Conservation (phyloP, 2,113 vertebrate genomes). For the Hiodon tergisus region DNA sequence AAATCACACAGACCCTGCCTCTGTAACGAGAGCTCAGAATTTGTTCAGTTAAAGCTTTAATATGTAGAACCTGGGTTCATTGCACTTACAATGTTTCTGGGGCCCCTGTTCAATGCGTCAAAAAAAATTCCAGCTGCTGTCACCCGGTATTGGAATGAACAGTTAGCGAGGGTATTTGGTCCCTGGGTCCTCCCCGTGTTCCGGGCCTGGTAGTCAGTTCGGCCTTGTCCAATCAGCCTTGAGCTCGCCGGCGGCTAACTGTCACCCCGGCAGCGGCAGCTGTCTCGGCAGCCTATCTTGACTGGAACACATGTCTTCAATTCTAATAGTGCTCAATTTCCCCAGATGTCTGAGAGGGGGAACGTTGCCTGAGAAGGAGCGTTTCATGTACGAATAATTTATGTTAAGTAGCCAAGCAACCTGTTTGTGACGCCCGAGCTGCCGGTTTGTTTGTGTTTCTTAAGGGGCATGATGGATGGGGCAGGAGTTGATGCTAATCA, state of each 20-base stretch:
- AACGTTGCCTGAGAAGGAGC: conserved; percentile 97
- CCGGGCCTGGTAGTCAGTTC: conserved; percentile 1
- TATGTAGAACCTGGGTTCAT: not conserved
- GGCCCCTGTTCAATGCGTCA: not conserved
- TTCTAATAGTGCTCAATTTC: conserved; percentile 88
- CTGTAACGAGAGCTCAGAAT: not conserved
- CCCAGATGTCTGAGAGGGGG: conserved; percentile 85
- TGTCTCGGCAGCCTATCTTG: conserved; percentile 93
- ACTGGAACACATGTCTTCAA: conserved; percentile 99
- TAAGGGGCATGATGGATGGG: conserved; percentile 99
- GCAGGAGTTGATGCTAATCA: conserved; percentile 99
- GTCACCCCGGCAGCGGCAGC: conserved; percentile 81
- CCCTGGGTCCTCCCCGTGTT: not conserved
- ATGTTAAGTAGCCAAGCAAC: conserved; percentile 99
- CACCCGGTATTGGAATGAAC: not conserved
- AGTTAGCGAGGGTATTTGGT: not conserved
- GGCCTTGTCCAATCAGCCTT: too few relatives aligned
- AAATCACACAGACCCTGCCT: not conserved
- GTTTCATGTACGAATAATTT: conserved; percentile 99
- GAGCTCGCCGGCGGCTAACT: conserved; percentile 63
- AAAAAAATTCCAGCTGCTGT: not conserved
- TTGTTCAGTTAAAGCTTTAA: not conserved
- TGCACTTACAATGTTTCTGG: not conserved
- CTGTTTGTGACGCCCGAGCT: conserved; percentile 99
- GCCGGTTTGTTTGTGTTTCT: conserved; percentile 99